These are phyloP conservation scores for Cepaea nemoralis DNA, from an alignment of 1,140 invertebrate species.

Conservation along the genomic window DNA sequence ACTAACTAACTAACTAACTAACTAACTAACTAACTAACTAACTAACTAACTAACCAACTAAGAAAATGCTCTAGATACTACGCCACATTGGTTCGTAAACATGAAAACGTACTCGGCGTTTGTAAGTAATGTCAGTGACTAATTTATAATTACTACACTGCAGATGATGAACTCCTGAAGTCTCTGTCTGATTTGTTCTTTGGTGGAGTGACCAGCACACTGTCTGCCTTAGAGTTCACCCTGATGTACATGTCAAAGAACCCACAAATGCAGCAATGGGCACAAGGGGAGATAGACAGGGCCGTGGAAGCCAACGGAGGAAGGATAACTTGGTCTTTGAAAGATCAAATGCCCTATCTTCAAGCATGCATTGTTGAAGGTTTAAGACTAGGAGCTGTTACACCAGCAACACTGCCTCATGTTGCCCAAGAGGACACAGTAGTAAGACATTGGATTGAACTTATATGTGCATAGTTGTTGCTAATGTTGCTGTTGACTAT, in stretches of 20 bases:
- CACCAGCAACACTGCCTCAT: conserved; percentile 42
- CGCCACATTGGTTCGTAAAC: background rate
- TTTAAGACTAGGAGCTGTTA: conserved; percentile 40
- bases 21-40: background rate
- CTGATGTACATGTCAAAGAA: conserved; percentile 42
- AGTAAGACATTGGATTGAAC: conserved; percentile 6
- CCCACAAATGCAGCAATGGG: conserved; percentile 36
- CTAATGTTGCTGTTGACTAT: no score
- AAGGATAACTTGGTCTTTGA: conserved; percentile 33
- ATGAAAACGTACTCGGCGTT: background rate
- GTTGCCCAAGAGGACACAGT: conserved; percentile 40
- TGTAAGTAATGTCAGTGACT: background rate
- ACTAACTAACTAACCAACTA: no score
- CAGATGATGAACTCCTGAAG: conserved; percentile 46
- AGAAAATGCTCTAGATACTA: no score
- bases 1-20: background rate
- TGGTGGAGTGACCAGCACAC: conserved; percentile 40
- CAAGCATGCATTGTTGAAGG: conserved; percentile 43
- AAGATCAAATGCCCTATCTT: conserved; percentile 30
- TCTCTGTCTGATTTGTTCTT: conserved; percentile 45
- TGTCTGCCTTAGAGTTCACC: conserved; percentile 44
- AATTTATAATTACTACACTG: background rate
- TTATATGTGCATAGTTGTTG: no score
- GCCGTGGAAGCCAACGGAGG: background rate
- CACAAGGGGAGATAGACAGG: conserved; percentile 44